A percentile compares a stretch with the other conserved stretches of the same genome.
Conservation (phyloP, 2,113 vertebrate genomes). For the Tachysurus fulvidraco region DNA sequence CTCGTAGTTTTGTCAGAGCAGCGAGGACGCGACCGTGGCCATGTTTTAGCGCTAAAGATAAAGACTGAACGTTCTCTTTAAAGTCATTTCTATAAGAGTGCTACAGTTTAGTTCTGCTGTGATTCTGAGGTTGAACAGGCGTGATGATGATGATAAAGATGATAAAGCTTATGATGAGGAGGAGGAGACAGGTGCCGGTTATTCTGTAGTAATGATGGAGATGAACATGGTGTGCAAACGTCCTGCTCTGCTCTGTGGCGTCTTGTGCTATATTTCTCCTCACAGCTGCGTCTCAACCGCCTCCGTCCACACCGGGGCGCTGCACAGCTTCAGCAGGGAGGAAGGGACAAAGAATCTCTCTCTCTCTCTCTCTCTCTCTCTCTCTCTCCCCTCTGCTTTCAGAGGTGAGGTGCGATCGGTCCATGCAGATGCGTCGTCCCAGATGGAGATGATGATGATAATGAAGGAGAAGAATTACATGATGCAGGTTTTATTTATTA, state of each 20-base stretch:
- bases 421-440: constrained; percentile 51
- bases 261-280: constrained; percentile 26
- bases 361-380: background rate
- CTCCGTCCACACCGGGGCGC: constrained; percentile 13
- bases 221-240: background rate
- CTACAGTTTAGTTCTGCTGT: background rate
- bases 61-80: background rate
- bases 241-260: background rate
- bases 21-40: background rate
- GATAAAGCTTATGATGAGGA: too few relatives aligned
- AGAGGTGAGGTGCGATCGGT: constrained; percentile 37
- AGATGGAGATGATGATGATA: constrained; percentile 21
- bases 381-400: background rate
- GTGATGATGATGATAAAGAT: background rate
- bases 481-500: background rate
- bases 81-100: background rate
- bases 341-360: background rate
- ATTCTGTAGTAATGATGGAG: background rate
- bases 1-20: background rate
- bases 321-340: background rate
- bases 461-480: constrained; percentile 75
- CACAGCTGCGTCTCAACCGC: background rate
- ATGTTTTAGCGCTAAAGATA: background rate
- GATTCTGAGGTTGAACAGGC: background rate
- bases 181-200: too few relatives aligned